A percentile compares a stretch with the other conserved stretches of the same genome.
Evolutionary conservation across 2,888 invertebrate species (phyloP).

Genomic region (Pocota personata): DNA sequence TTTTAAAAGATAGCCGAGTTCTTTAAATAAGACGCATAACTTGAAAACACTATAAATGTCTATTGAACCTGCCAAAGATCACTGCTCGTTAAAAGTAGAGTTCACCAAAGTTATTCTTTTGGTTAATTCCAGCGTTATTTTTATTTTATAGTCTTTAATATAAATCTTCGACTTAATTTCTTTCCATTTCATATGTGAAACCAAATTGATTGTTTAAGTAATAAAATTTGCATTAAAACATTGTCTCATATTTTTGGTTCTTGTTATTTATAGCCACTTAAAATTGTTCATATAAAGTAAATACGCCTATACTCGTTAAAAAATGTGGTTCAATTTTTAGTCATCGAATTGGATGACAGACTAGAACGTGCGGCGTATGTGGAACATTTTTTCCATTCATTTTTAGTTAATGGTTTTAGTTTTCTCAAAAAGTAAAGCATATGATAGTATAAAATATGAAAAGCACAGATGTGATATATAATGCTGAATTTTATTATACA

Average conservation of each 20-base stretch:
- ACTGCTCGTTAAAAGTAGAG: not conserved
- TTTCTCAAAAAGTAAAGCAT: not conserved
- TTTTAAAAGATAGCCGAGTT: too few relatives aligned
- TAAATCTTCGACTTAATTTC: not conserved
- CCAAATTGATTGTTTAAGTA: conserved; percentile 10
- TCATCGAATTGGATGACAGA: not conserved
- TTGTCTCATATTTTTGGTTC: conserved; percentile 14
- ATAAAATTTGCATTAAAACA: conserved; percentile 13
- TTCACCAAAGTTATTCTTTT: not conserved
- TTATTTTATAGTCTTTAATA: not conserved
- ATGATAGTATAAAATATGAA: not conserved
- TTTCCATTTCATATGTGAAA: not conserved
- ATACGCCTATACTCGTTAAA: not conserved
- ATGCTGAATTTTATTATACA: not conserved
- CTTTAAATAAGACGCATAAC: too few relatives aligned
- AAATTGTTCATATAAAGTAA: not conserved
- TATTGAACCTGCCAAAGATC: not conserved
- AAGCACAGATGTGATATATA: not conserved
- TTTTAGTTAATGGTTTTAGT: not conserved
- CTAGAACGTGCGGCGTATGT: conserved; percentile 20
- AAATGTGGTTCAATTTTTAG: not conserved
- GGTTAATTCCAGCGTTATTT: not conserved
- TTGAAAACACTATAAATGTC: not conserved
- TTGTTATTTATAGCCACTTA: conserved; percentile 20
- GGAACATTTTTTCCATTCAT: conserved; percentile 18